Evolutionary conservation across 2,113 vertebrate species (phyloP).

Genomic region (Pomatostomus ruficeps): DNA sequence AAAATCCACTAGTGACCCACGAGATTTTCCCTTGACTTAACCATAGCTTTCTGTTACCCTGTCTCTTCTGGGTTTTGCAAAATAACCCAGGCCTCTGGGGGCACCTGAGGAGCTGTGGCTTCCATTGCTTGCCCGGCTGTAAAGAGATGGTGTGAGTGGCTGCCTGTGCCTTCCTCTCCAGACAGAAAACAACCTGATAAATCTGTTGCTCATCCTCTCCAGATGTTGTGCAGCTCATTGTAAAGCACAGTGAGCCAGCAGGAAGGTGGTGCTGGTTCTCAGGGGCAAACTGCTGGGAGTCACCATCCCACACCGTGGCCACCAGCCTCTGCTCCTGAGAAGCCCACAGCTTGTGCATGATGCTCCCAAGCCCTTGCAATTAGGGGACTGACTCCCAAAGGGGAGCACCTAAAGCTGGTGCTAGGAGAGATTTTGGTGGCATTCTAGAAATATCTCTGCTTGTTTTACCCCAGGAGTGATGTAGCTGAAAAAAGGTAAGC

Average conservation of each 20-base stretch:
- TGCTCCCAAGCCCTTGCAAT: background rate
- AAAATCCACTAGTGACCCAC: background rate
- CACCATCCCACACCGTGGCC: fast-evolving
- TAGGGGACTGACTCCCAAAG: background rate
- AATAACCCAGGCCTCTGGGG: background rate
- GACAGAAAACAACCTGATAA: background rate
- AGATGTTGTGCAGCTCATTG: fast-evolving
- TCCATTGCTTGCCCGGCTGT: background rate
- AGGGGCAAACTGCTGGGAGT: background rate
- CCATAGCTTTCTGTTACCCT: background rate
- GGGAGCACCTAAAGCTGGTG: background rate
- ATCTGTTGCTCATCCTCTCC: fast-evolving
- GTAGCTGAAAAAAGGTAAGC: background rate
- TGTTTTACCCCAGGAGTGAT: background rate
- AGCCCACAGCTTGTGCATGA: background rate
- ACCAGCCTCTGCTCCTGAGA: background rate
- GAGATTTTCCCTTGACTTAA: background rate
- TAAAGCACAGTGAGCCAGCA: fast-evolving
- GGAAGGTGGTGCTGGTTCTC: background rate
- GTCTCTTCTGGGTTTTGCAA: background rate
- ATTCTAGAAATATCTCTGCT: background rate
- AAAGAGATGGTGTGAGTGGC: fast-evolving
- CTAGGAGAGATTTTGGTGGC: background rate
- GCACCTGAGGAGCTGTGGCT: background rate
- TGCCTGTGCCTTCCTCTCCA: background rate